phyloP scores from a whole-genome alignment of 1,140 invertebrate species.

The Notospermus geniculatus region DNA sequence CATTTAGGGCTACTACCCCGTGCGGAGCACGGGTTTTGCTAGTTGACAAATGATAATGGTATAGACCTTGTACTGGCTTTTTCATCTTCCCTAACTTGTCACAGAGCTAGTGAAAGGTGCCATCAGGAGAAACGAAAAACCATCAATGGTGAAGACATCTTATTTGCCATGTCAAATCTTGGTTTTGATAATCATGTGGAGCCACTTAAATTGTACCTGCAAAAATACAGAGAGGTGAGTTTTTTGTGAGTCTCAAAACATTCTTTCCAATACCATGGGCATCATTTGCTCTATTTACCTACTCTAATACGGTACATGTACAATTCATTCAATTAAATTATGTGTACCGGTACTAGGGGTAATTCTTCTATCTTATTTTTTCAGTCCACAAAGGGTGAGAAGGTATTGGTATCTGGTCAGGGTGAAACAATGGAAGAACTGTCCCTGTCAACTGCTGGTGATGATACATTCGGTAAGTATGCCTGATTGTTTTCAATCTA shows the following conservation, averaged over 20 bases:
- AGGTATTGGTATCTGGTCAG: conserved; percentile 26
- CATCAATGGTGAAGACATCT: conserved; percentile 90
- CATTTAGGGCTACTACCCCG: no score
- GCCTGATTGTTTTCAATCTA: no score
- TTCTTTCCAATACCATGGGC: no score
- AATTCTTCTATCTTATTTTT: conserved; percentile 14
- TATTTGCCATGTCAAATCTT: conserved; percentile 93
- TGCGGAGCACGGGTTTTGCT: no score
- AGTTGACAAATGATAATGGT: no score
- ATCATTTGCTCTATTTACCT: no score
- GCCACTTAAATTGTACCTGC: conserved; percentile 91
- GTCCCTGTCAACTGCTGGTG: background rate
- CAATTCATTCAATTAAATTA: no score
- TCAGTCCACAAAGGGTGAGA: conserved; percentile 49
- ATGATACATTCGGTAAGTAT: conserved; percentile 9
- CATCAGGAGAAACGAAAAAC: conserved; percentile 98
- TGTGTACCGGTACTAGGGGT: no score
- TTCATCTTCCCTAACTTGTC: conserved; percentile 25
- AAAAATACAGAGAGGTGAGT: conserved; percentile 89
- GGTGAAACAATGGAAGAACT: conserved; percentile 32
- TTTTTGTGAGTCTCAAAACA: no score
- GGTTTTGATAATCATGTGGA: conserved; percentile 99
- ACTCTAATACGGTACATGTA: no score
- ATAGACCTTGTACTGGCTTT: no score
- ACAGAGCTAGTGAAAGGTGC: conserved; percentile 84